phyloP scores from a whole-genome alignment of 1,140 invertebrate species.

The Nephotettix cincticeps region DNA sequence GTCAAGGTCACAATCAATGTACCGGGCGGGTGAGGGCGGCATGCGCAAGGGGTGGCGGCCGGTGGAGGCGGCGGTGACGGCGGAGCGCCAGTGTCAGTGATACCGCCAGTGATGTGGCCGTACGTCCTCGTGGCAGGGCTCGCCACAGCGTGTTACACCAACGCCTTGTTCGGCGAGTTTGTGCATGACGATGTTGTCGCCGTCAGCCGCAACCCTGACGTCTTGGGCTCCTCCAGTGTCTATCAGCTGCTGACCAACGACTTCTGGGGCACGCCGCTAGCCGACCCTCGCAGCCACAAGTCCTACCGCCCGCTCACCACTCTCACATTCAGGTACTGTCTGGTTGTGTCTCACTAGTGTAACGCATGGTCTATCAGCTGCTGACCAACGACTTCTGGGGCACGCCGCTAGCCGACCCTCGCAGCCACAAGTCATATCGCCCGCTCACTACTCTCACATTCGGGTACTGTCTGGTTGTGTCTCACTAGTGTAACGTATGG shows the following conservation, averaged over 20 bases:
- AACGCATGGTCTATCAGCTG: too few relatives aligned
- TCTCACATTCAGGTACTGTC: slow-evolving; percentile 82
- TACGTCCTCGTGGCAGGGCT: slow-evolving; percentile 64
- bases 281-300: slow-evolving; percentile 80
- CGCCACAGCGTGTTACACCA: slow-evolving; percentile 71
- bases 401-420: too few relatives aligned
- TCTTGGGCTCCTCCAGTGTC: slow-evolving; percentile 65
- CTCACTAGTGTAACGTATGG: too few relatives aligned
- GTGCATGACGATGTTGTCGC: slow-evolving; percentile 91
- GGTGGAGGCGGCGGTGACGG: not conserved
- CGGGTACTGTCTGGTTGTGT: too few relatives aligned
- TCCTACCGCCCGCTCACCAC: slow-evolving; percentile 81
- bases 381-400: too few relatives aligned
- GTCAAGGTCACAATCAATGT: not conserved
- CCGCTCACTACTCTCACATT: too few relatives aligned
- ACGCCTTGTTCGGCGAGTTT: slow-evolving; percentile 79
- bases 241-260: slow-evolving; percentile 75
- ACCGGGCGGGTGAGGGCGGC: not conserved
- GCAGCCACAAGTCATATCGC: too few relatives aligned
- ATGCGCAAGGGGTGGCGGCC: not conserved
- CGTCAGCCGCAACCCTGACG: slow-evolving; percentile 80
- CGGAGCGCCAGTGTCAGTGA: slow-evolving; percentile 3
- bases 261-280: slow-evolving; percentile 91
- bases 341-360: too few relatives aligned
- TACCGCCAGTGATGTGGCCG: slow-evolving; percentile 8